phyloP scores from a whole-genome alignment of 2,888 invertebrate species.

The Melikaiella ostensackeni region DNA sequence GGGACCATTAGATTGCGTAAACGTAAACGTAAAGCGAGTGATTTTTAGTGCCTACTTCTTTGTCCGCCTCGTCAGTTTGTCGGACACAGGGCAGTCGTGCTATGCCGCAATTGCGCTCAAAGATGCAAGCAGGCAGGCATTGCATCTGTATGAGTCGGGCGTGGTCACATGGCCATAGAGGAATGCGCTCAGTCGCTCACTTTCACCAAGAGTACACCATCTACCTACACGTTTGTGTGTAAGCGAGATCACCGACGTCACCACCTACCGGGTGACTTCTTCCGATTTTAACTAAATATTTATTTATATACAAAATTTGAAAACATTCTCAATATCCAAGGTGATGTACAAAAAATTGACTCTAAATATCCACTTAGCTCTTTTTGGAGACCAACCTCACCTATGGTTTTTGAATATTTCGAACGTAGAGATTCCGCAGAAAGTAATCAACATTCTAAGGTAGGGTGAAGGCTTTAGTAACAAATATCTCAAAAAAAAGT shows the following conservation, averaged over 20 bases:
- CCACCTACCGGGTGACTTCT: constrained; percentile 45
- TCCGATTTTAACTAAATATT: no score
- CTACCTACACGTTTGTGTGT: no score
- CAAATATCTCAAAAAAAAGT: no score
- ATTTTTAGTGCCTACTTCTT: constrained; percentile 30
- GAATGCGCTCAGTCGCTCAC: constrained; percentile 77
- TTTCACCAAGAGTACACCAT: constrained; percentile 67
- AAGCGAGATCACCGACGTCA: constrained; percentile 2
- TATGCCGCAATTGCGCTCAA: constrained; percentile 42
- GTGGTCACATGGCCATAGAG: constrained; percentile 76
- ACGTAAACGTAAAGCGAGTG: constrained; percentile 1
- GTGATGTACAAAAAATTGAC: no score
- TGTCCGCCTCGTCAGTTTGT: constrained; percentile 36
- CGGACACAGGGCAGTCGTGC: constrained; percentile 40
- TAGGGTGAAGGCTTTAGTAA: no score
- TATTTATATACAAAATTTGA: no score
- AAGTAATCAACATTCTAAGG: no score
- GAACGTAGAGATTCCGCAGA: no score
- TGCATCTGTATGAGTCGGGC: constrained; percentile 73
- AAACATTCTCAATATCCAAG: no score
- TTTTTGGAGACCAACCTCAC: no score
- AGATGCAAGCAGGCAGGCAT: constrained; percentile 54
- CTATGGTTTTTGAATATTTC: no score
- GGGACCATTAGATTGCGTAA: constrained; percentile 37
- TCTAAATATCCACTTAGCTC: no score